A percentile compares a stretch with the other conserved stretches of the same genome.
These are phyloP conservation scores for Philhelius pedissequus DNA, from an alignment of 2,888 invertebrate genomes.

Conservation along the genomic window DNA sequence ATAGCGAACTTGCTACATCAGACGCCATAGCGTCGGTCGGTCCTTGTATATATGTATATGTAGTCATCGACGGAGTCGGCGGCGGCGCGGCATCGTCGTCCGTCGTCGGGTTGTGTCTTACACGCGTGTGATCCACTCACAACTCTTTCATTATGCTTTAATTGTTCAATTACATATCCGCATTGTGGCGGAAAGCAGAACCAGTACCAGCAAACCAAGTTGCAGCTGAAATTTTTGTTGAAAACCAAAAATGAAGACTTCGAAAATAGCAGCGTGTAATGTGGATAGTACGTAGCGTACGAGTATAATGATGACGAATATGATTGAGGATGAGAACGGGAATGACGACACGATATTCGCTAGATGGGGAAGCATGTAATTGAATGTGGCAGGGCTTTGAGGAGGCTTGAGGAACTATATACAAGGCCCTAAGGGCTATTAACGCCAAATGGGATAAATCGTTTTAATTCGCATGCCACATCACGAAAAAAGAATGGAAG, in stretches of 20 bases:
- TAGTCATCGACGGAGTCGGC: not conserved
- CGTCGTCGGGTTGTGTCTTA: constrained; percentile 10
- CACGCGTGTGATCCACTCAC: constrained; percentile 66
- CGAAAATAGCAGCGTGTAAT: not conserved
- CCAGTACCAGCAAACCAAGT: not conserved
- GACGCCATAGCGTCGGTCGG: constrained; percentile 35
- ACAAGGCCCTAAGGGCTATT: constrained; percentile 52
- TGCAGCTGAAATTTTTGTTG: constrained; percentile 11
- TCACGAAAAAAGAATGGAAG: constrained; percentile 30
- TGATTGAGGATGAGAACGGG: not conserved
- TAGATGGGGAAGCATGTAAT: constrained; percentile 36
- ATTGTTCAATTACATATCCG: constrained; percentile 67
- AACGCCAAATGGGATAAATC: constrained; percentile 63
- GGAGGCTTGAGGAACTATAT: constrained; percentile 35
- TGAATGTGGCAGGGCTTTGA: constrained; percentile 36
- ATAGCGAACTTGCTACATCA: constrained; percentile 45
- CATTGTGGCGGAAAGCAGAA: constrained; percentile 24
- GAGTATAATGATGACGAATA: not conserved
- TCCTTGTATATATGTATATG: too few species aligned
- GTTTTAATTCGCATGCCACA: constrained; percentile 64
- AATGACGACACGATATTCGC: not conserved
- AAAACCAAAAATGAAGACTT: constrained; percentile 9
- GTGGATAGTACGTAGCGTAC: not conserved
- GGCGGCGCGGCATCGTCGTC: too few species aligned
- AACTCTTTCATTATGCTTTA: constrained; percentile 63